Evolutionary conservation across 2,113 vertebrate genomes (phyloP).

Genomic region (Chaetura pelagica): DNA sequence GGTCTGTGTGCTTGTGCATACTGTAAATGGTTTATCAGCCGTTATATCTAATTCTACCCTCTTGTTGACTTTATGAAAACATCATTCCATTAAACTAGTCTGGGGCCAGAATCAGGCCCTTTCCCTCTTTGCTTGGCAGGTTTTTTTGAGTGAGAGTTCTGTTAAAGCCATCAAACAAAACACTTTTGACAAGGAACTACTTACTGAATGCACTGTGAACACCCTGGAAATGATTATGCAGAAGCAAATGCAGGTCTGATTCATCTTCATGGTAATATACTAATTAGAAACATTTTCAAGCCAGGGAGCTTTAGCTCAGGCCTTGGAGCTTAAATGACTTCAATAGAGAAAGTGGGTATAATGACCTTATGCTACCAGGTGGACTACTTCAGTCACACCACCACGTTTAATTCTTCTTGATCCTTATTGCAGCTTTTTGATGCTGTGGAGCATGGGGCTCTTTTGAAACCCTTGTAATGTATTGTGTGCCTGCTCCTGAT

Average conservation of each 20-base stretch:
- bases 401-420: constrained; percentile 32
- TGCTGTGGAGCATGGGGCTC: background rate
- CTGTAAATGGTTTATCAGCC: background rate
- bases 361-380: background rate
- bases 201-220: background rate
- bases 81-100: background rate
- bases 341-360: background rate
- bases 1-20: background rate
- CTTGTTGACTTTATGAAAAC: background rate
- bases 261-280: background rate
- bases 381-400: background rate
- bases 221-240: background rate
- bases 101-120: background rate
- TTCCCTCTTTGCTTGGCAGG: background rate
- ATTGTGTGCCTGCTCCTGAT: background rate
- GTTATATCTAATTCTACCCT: background rate
- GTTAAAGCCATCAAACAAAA: background rate
- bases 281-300: constrained; percentile 8
- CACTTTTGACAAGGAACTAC: background rate
- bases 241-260: background rate
- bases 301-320: background rate
- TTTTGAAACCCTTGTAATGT: background rate
- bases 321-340: background rate
- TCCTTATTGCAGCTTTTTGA: background rate
- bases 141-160: background rate